These are phyloP conservation scores for Nothocercus julius DNA, from an alignment of 2,113 vertebrate genomes.

Conservation along the genomic window DNA sequence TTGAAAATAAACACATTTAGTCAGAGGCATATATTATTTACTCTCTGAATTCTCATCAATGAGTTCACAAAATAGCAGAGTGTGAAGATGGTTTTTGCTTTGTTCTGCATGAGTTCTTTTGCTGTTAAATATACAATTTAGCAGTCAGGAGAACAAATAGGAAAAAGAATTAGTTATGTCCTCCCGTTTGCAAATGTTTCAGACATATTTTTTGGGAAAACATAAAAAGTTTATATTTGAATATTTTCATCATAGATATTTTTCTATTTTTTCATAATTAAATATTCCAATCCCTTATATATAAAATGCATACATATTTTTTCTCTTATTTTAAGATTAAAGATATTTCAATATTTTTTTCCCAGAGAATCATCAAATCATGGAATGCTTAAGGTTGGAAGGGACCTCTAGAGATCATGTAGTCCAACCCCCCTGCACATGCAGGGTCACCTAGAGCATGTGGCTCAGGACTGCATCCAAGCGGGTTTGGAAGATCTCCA, in stretches of 20 bases:
- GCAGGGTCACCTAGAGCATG: too few species aligned
- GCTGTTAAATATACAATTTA: neutral
- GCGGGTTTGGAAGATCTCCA: too few species aligned
- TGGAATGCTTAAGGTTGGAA: too few species aligned
- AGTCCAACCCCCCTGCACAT: too few species aligned
- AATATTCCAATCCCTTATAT: accelerated
- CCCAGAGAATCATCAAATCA: neutral
- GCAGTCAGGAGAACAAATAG: neutral
- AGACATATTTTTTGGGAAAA: neutral
- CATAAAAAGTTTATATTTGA: neutral
- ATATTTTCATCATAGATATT: neutral
- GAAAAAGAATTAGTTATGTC: neutral
- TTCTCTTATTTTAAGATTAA: neutral
- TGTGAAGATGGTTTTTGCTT: neutral
- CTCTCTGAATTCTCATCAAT: neutral
- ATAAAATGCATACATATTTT: neutral
- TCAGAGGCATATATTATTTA: neutral
- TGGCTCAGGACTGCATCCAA: too few species aligned
- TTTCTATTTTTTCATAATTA: neutral
- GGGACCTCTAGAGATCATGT: too few species aligned
- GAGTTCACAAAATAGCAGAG: neutral
- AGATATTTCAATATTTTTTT: neutral
- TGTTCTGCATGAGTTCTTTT: neutral
- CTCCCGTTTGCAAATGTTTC: neutral
- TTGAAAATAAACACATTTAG: neutral